Conservation (phyloP, 1,140 invertebrate genomes). For the Ectropis grisescens region DNA sequence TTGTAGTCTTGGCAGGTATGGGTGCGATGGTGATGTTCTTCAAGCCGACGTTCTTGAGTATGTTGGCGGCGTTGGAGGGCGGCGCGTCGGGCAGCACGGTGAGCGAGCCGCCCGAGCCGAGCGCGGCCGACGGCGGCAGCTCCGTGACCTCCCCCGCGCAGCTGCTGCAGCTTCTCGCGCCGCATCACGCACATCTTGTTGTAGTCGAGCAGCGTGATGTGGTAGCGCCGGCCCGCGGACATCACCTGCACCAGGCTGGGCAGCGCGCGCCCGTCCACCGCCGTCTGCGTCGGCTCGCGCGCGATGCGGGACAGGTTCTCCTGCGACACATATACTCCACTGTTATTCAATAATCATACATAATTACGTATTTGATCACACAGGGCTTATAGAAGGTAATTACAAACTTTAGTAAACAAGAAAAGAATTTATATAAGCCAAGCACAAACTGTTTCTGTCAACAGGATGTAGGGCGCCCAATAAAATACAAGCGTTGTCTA, state of each 20-base stretch:
- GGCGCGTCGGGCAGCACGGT: slow-evolving; percentile 29
- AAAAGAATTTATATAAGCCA: slow-evolving; percentile 6
- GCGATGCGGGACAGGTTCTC: slow-evolving; percentile 53
- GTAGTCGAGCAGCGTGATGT: slow-evolving; percentile 78
- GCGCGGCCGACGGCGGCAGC: slow-evolving; percentile 33
- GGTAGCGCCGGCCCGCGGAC: slow-evolving; percentile 75
- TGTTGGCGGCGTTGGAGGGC: slow-evolving; percentile 40
- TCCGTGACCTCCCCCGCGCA: slow-evolving; percentile 61
- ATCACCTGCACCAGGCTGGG: slow-evolving; percentile 74
- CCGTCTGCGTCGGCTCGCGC: slow-evolving; percentile 65
- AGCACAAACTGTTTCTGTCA: slow-evolving; percentile 1
- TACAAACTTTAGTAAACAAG: too few species aligned
- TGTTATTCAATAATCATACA: too few species aligned
- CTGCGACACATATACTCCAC: too few species aligned
- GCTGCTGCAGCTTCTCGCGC: slow-evolving; percentile 72
- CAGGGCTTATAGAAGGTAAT: too few species aligned
- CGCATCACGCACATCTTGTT: slow-evolving; percentile 78
- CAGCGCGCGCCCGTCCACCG: slow-evolving; percentile 69
- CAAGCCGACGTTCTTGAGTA: slow-evolving; percentile 60
- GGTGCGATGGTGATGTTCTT: slow-evolving; percentile 67
- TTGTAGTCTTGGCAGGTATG: slow-evolving; percentile 42
- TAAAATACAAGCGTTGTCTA: too few species aligned
- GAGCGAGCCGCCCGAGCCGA: slow-evolving; percentile 41
- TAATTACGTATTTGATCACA: too few species aligned
- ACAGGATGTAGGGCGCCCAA: too few species aligned